Conservation (phyloP, 2,113 vertebrate genomes). For the Oncorhynchus keta region DNA sequence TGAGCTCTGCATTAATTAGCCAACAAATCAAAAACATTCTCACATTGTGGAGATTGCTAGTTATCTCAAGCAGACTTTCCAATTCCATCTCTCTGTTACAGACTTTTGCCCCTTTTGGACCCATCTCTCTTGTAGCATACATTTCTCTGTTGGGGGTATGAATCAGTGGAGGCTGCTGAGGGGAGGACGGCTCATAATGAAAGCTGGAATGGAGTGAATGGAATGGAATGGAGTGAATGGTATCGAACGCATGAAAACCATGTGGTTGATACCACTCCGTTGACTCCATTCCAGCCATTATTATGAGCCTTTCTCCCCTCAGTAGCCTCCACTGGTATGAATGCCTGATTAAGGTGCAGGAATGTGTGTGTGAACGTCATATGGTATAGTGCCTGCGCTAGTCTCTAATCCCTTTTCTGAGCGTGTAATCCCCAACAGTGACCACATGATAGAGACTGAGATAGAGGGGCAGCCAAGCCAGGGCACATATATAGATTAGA, state of each 20-base stretch:
- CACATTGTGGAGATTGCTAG: not conserved
- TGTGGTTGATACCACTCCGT: too few relatives aligned
- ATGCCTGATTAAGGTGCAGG: conserved; percentile 1
- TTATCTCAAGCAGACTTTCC: not conserved
- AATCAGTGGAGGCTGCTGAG: too few relatives aligned
- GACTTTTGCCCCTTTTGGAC: not conserved
- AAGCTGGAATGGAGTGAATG: too few relatives aligned
- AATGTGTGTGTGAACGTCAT: conserved; percentile 4
- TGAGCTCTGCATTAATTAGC: conserved; percentile 21
- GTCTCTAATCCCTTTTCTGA: conserved; percentile 46
- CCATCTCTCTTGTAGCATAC: not conserved
- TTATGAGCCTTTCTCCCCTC: too few relatives aligned
- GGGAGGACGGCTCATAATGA: too few relatives aligned
- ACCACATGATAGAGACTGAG: conserved; percentile 41
- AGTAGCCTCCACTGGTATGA: not conserved
- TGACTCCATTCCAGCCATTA: too few relatives aligned
- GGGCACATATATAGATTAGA: not conserved
- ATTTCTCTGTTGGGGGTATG: not conserved
- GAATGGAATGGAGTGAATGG: too few relatives aligned
- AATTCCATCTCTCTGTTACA: not conserved
- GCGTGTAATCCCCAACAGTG: conserved; percentile 37
- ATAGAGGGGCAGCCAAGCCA: not conserved
- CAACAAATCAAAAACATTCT: conserved; percentile 18
- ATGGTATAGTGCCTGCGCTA: not conserved
- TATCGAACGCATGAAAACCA: too few relatives aligned